phyloP scores from a whole-genome alignment of 1,140 invertebrate species.

The Drosophila ogumai region DNA sequence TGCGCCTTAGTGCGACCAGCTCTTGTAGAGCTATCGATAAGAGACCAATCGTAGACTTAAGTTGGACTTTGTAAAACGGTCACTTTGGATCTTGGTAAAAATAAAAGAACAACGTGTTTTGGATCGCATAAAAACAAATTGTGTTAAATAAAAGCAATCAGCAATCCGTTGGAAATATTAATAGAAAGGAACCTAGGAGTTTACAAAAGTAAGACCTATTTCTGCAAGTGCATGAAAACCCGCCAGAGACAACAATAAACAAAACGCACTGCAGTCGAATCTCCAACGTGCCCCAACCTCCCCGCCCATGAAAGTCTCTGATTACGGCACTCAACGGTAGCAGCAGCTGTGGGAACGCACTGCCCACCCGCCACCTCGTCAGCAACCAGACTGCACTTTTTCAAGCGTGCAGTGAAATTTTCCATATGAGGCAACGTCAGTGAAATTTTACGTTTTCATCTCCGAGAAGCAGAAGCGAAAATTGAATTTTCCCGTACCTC shows the following conservation, averaged over 20 bases:
- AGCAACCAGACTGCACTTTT: slow-evolving; percentile 58
- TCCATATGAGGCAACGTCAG: slow-evolving; percentile 74
- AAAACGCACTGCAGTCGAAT: slow-evolving; percentile 62
- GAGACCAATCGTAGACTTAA: no score
- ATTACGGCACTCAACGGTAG: slow-evolving; percentile 72
- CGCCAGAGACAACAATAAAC: slow-evolving; percentile 37
- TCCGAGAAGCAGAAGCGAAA: slow-evolving; percentile 37
- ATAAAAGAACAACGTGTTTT: no score
- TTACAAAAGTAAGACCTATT: neutral
- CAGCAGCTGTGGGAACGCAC: slow-evolving; percentile 26
- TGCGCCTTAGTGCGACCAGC: no score
- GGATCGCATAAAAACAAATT: no score
- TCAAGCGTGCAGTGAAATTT: slow-evolving; percentile 82
- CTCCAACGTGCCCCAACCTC: slow-evolving; percentile 4
- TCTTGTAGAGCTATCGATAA: no score
- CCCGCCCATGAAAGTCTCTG: slow-evolving; percentile 47
- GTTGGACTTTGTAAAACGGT: no score
- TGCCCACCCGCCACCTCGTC: slow-evolving; percentile 1
- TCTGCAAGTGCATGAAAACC: neutral
- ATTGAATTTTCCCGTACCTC: slow-evolving; percentile 25
- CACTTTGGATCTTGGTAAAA: no score
- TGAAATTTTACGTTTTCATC: slow-evolving; percentile 70
- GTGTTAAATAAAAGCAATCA: no score
- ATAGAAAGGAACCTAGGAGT: no score
- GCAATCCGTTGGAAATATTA: no score